Evolutionary conservation across 2,888 invertebrate species (phyloP), one percentile per base, ranked within the genome.

Genomic region (Drosophila histrio): DNA sequence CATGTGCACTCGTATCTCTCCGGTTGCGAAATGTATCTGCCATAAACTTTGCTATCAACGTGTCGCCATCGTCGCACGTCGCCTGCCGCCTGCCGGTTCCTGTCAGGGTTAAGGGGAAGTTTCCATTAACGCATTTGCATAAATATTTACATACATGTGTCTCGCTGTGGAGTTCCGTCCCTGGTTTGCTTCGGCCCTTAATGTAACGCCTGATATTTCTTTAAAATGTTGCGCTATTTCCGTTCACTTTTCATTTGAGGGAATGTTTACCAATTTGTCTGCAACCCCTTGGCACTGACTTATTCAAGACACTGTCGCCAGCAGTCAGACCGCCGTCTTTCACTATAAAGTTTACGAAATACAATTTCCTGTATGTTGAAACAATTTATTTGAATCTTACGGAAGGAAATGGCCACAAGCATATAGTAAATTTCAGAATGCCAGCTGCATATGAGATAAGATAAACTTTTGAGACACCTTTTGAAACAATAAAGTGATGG

Each of bases 111-210:
- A 13, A 43, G 50, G 28, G 46, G 65, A 13, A 13, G 72, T 78
- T 88, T 84, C 87, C 88, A 85, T 85, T 85, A 85, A 88, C 87
- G 79, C 79, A 85, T 85, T 85, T 88, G 87, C 85, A 85, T 85
- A 85, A 88, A 88, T 79, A 88, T 83, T 82, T 82, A 79, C 87
- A 79, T 72, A 62, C 63, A 72, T 75, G 71, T 72, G 61, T 68
- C 59, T 63, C n/a, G n/a, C 46, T 44, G 15, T 30, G 5, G 50
- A 19, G 13, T 26, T 30, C 24, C 11, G n/a, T 9, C 17, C 7
- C 24, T 17, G 28, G 21, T n/a, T 21, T 52, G 36, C 32, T 26
- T 26, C 44, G 54, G 19, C 17, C 34, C 46, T 52, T 34, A 67
- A 56, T 49, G 24, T 57, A 36, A 11, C 9, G 19, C 41, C 34